phyloP scores from a whole-genome alignment of 2,797 vertebrate genomes.

The Paguma larvata region DNA sequence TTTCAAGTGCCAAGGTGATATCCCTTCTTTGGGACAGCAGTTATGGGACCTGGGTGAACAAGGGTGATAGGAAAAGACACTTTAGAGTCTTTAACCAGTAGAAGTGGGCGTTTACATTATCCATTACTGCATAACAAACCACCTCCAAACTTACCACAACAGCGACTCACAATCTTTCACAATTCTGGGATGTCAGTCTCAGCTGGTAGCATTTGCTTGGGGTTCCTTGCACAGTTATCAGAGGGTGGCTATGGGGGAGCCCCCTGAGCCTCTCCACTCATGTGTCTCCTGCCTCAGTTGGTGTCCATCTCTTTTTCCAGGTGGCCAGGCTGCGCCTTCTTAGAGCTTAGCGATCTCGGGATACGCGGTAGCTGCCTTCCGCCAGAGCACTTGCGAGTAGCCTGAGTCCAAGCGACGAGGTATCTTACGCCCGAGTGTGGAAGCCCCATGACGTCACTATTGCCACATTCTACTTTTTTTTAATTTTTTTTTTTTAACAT shows the following conservation, averaged over 20 bases:
- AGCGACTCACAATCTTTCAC: not conserved
- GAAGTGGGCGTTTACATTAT: not conserved
- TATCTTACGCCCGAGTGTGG: not conserved
- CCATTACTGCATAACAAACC: not conserved
- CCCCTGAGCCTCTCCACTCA: not conserved
- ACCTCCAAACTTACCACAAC: not conserved
- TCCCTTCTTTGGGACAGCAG: not conserved
- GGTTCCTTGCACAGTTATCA: too few species aligned
- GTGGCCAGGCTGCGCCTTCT: not conserved
- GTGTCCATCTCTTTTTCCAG: not conserved
- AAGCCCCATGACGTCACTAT: not conserved
- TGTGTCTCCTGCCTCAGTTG: not conserved
- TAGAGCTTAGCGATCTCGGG: not conserved
- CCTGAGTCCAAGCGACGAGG: not conserved
- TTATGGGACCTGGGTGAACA: not conserved
- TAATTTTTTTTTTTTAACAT: too few species aligned
- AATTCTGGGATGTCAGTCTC: not conserved
- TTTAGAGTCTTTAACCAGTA: not conserved
- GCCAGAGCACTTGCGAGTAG: not conserved
- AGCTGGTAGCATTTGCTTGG: not conserved
- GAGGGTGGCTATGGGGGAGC: not conserved
- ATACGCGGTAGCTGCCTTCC: not conserved
- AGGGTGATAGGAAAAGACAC: not conserved
- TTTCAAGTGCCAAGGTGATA: not conserved
- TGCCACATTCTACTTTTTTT: too few species aligned